A percentile compares a stretch with the other conserved stretches of the same genome.
Conservation (phyloP, 2,797 vertebrate species). For the Peromyscus attwateri region DNA sequence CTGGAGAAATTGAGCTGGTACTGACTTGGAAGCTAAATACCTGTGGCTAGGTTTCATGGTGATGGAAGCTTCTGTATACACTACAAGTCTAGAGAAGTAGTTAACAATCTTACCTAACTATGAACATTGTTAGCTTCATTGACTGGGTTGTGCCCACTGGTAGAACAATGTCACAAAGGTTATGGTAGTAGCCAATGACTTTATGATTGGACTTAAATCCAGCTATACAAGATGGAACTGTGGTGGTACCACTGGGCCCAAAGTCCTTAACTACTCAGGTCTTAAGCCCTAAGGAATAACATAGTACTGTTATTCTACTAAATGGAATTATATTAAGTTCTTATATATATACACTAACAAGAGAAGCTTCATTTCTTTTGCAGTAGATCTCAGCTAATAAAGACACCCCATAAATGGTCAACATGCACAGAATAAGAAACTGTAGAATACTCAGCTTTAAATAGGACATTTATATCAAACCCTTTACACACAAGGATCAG, state of each 20-base stretch:
- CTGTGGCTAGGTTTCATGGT: background rate
- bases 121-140: background rate
- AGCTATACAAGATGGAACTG: background rate
- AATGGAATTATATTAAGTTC: background rate
- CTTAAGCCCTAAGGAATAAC: background rate
- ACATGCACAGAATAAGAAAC: background rate
- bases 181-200: background rate
- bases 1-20: background rate
- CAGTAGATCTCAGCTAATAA: background rate
- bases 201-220: background rate
- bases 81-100: background rate
- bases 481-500: background rate
- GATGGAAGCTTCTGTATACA: background rate
- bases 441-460: background rate
- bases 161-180: background rate
- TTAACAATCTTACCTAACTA: background rate
- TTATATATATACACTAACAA: background rate
- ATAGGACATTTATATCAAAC: background rate
- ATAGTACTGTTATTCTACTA: background rate
- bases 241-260: background rate
- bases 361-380: background rate
- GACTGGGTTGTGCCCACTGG: background rate
- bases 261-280: background rate
- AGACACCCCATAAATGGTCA: background rate
- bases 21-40: background rate